Evolutionary conservation across 2,797 vertebrate species (phyloP).

Genomic region (Peromyscus eremicus): DNA sequence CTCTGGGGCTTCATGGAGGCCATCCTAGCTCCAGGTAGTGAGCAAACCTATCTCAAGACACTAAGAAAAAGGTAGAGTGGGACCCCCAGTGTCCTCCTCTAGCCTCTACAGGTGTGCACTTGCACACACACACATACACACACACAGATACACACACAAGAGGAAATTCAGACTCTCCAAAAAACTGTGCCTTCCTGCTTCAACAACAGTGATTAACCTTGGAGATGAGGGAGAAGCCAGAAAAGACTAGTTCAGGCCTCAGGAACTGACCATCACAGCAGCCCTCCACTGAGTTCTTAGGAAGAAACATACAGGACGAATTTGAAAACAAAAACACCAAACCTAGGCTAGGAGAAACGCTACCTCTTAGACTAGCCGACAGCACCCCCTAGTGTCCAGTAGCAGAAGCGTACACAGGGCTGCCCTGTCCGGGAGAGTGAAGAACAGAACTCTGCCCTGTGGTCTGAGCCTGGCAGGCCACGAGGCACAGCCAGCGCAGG

Average conservation of each 20-base stretch:
- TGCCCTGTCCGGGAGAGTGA: background rate
- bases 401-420: background rate
- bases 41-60: background rate
- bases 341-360: background rate
- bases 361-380: constrained; percentile 81
- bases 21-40: background rate
- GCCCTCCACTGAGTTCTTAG: background rate
- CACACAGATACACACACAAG: background rate
- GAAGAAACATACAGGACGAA: background rate
- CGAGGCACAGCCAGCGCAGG: background rate
- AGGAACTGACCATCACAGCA: background rate
- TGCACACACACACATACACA: background rate
- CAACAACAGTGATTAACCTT: background rate
- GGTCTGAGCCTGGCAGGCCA: background rate
- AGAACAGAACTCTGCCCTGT: background rate
- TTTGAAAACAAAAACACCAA: constrained; percentile 26
- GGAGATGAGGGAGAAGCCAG: background rate
- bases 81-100: background rate
- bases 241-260: background rate
- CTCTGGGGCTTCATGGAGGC: background rate
- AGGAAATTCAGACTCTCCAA: background rate
- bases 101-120: background rate
- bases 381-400: constrained; percentile 83
- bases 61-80: background rate
- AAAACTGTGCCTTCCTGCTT: background rate